A percentile compares a stretch with the other conserved stretches of the same genome.
Conservation (phyloP, 2,888 invertebrate species). For the Pyrrhosoma nymphula region DNA sequence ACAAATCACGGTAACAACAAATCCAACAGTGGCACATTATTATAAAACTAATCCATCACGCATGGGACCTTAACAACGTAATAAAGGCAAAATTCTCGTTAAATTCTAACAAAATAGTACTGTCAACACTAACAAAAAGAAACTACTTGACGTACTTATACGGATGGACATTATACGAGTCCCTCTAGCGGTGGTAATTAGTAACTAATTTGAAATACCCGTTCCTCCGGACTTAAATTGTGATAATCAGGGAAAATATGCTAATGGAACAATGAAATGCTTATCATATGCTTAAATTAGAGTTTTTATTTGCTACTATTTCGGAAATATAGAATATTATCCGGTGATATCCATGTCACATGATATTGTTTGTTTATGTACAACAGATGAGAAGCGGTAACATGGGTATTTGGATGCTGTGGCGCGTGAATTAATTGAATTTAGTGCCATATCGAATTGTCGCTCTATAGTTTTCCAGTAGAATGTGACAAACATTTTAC, state of each 20-base stretch:
- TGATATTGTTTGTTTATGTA: conserved; percentile 48
- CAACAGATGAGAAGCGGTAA: conserved; percentile 56
- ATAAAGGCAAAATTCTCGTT: conserved; percentile 65
- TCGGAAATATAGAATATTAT: neutral
- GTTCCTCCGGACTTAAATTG: neutral
- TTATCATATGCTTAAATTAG: neutral
- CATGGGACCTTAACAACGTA: conserved; percentile 57
- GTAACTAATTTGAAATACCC: conserved; percentile 66
- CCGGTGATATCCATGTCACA: neutral
- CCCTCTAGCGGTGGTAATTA: conserved; percentile 64
- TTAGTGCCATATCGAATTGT: neutral
- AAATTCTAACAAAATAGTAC: conserved; percentile 66
- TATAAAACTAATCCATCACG: conserved; percentile 67
- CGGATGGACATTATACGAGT: conserved; percentile 66
- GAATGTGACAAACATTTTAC: neutral
- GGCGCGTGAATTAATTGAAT: conserved; percentile 60
- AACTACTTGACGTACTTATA: conserved; percentile 66
- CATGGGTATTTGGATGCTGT: conserved; percentile 26
- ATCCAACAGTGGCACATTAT: conserved; percentile 66
- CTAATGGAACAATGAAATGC: neutral
- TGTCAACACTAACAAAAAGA: conserved; percentile 67
- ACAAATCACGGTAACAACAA: conserved; percentile 66
- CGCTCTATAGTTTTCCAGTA: neutral
- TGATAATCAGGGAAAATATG: neutral
- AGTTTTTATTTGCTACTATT: neutral